These are phyloP conservation scores for Penaeus monodon DNA, from an alignment of 2,888 invertebrate genomes.

Conservation along the genomic window DNA sequence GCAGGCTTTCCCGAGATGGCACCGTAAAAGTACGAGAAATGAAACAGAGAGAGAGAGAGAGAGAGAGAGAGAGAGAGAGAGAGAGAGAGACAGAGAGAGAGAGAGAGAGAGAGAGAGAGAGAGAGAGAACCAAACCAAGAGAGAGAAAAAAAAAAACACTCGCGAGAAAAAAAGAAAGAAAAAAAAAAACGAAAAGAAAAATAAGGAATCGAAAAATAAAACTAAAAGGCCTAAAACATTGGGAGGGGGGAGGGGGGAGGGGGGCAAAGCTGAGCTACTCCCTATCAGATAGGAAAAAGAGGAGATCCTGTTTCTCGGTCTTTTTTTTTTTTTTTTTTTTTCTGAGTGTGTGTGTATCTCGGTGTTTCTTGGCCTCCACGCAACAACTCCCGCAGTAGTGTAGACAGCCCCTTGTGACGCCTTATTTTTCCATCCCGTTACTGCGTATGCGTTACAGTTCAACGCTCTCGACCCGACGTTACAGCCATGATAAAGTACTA, in stretches of 20 bases:
- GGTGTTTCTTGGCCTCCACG: too few species aligned
- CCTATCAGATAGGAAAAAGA: slow-evolving; percentile 35
- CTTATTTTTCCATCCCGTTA: too few species aligned
- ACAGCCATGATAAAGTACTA: too few species aligned
- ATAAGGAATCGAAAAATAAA: not conserved
- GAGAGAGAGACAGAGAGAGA: not conserved
- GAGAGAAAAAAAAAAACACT: not conserved
- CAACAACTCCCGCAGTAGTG: too few species aligned
- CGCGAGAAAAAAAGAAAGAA: not conserved
- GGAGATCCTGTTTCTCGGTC: slow-evolving; percentile 7
- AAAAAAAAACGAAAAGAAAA: not conserved
- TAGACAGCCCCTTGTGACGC: too few species aligned
- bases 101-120: slow-evolving; percentile 9
- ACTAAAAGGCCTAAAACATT: not conserved
- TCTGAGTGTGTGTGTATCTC: not conserved
- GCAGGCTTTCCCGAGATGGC: too few species aligned
- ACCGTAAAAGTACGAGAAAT: not conserved
- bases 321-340: not conserved
- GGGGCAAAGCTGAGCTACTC: slow-evolving; percentile 19
- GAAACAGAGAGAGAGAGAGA: slow-evolving; percentile 1
- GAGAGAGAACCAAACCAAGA: not conserved
- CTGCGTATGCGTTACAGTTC: too few species aligned
- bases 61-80: slow-evolving; percentile 5
- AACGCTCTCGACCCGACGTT: too few species aligned
- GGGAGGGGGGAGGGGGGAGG: not conserved